A percentile compares a stretch with the other conserved stretches of the same genome.
phyloP scores from a whole-genome alignment of 2,113 vertebrate genomes.

The Myrmecobius fasciatus region DNA sequence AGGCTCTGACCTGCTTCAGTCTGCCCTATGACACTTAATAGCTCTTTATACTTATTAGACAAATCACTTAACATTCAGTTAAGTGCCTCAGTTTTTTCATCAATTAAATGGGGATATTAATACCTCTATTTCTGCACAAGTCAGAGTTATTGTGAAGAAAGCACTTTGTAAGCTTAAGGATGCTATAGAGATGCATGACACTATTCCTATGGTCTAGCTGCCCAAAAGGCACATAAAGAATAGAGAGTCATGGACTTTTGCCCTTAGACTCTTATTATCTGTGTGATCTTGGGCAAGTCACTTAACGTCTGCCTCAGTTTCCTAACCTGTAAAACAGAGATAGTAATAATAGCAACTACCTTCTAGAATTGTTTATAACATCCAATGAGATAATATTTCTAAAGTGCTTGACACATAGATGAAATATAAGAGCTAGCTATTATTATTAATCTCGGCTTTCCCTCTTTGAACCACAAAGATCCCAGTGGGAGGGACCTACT shows the following conservation, averaged over 20 bases:
- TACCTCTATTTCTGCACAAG: background rate
- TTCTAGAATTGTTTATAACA: background rate
- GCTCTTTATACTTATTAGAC: background rate
- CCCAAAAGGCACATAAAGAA: background rate
- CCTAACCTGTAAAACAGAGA: background rate
- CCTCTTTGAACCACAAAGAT: background rate
- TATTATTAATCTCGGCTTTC: background rate
- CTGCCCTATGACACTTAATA: background rate
- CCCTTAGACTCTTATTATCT: background rate
- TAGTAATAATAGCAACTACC: background rate
- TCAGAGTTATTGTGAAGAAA: background rate
- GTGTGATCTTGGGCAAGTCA: background rate
- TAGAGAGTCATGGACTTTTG: background rate
- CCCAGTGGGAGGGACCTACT: background rate
- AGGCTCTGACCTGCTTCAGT: background rate
- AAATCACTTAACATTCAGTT: background rate
- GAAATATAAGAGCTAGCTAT: background rate
- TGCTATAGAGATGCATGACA: background rate
- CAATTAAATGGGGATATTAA: background rate
- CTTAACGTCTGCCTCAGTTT: background rate
- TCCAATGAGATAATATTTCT: background rate
- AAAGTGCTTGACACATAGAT: background rate
- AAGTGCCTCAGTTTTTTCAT: background rate
- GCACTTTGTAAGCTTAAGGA: background rate
- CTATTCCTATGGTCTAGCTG: background rate